Base-by-base conservation (phyloP, 2,888 invertebrate species). In the Allolobophora icterica region DNA sequence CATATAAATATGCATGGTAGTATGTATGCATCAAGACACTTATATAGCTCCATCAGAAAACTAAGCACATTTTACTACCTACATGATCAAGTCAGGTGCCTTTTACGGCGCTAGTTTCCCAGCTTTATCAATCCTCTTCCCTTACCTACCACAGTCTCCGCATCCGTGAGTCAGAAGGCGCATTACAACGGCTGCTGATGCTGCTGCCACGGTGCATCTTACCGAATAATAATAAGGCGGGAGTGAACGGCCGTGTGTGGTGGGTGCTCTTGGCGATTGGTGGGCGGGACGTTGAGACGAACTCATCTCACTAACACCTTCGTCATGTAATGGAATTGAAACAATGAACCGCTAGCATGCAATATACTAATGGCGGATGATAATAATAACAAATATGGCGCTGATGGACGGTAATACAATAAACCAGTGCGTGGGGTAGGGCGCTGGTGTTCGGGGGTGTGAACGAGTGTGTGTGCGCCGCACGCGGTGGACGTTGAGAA, bases 231-330 rank as follows among this genome's bases (percentile, higher is more conserved):
- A 45, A 45, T 15, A 11, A 17, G 24, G 52, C 52, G 21, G 52
- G 24, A 52, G 52, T 24, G 21, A 24, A 6, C 21, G 52, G 52
- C 24, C 3, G n/a, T 17, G 71, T 38, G n/a, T n/a, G 71, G n/a
- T 52, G 17, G 30, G n/a, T 71, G n/a, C 30, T 71, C 11, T 30
- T 71, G 71, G 71, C n/a, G 71, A 71, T n/a, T 71, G 71, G 71
- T 1, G 71, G 30, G 71, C 71, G 71, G n/a, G n/a, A 11, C 1
- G 15, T 2, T 3, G 8, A 71, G 71, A 71, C 71, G 71, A 71
- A 71, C 71, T 71, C 71, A 71, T 71, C n/a, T 71, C 71, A n/a
- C 71, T 71, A 71, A 71, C 71, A 71, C 71, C n/a, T n/a, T 71
- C 71, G 30, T 71, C 71, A 71, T 71, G 71, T n/a, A 71, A 71